These are phyloP conservation scores for Chironomus riparius DNA, from an alignment of 2,888 invertebrate genomes.

Conservation along the genomic window DNA sequence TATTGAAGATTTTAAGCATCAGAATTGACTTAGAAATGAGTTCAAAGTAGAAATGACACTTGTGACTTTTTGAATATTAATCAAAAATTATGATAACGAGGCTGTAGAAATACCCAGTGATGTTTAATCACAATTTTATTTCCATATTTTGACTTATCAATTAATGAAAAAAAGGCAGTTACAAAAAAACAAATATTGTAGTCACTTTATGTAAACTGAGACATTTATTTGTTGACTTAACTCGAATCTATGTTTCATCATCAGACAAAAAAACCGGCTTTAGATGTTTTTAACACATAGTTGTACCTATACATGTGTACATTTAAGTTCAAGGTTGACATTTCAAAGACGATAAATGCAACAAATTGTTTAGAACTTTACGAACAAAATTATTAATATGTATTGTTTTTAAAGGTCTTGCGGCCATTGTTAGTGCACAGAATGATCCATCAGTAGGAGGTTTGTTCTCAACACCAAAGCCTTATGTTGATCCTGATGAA, in stretches of 20 bases:
- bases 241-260: background rate
- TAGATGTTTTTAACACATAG: background rate
- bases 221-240: background rate
- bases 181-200: background rate
- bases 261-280: slow-evolving; percentile 10
- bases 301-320: background rate
- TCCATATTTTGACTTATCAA: background rate
- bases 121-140: background rate
- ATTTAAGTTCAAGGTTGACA: slow-evolving; percentile 3
- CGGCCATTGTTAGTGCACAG: background rate
- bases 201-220: background rate
- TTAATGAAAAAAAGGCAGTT: background rate
- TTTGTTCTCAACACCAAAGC: background rate
- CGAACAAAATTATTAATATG: background rate
- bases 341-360: background rate
- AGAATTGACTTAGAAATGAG: background rate
- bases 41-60: background rate
- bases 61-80: background rate
- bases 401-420: background rate
- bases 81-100: background rate
- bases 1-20: too few relatives aligned
- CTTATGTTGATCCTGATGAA: slow-evolving; percentile 32
- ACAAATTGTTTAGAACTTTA: background rate
- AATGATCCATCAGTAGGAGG: slow-evolving; percentile 3
- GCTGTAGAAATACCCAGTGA: background rate